A percentile compares a stretch with the other conserved stretches of the same genome.
These are phyloP conservation scores for Tricholauxania praeusta DNA, from an alignment of 2,888 invertebrate species.

Conservation along the genomic window DNA sequence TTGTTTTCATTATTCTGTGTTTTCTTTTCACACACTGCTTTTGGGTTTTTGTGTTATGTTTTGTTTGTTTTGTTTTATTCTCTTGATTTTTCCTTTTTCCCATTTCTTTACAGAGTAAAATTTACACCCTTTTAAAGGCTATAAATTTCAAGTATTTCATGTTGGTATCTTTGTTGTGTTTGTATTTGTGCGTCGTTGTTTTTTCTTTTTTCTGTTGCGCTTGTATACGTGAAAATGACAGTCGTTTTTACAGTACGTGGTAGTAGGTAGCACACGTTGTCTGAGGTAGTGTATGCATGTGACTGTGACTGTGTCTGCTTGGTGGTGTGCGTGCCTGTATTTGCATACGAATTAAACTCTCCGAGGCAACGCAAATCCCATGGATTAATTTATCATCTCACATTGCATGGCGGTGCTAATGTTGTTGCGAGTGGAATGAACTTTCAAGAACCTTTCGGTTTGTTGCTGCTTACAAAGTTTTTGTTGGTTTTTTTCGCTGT, in stretches of 20 bases:
- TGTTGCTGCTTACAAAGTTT: slow-evolving; percentile 13
- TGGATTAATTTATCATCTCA: slow-evolving; percentile 63
- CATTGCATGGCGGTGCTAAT: slow-evolving; percentile 49
- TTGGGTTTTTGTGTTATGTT: neutral
- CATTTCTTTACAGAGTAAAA: neutral
- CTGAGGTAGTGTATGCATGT: slow-evolving; percentile 20
- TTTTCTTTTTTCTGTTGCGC: neutral
- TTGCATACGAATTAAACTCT: slow-evolving; percentile 64
- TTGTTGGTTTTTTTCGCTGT: neutral
- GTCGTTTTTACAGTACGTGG: neutral
- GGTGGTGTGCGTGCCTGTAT: slow-evolving; percentile 45
- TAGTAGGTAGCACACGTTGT: neutral
- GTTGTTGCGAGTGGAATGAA: slow-evolving; percentile 56
- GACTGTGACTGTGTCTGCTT: slow-evolving; percentile 27
- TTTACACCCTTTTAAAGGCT: slow-evolving; percentile 11
- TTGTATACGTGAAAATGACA: slow-evolving; percentile 12
- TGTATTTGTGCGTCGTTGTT: slow-evolving; percentile 11
- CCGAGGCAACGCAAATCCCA: slow-evolving; percentile 57
- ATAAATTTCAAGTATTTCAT: slow-evolving; percentile 26
- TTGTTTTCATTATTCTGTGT: neutral
- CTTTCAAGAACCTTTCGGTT: slow-evolving; percentile 51
- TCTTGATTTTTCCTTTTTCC: neutral
- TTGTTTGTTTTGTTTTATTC: slow-evolving; percentile 18
- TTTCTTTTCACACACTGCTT: neutral
- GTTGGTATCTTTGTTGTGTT: slow-evolving; percentile 7